A percentile compares a stretch with the other conserved stretches of the same genome.
These are phyloP conservation scores for Trachops cirrhosus DNA, from an alignment of 2,797 vertebrate genomes.

Conservation along the genomic window DNA sequence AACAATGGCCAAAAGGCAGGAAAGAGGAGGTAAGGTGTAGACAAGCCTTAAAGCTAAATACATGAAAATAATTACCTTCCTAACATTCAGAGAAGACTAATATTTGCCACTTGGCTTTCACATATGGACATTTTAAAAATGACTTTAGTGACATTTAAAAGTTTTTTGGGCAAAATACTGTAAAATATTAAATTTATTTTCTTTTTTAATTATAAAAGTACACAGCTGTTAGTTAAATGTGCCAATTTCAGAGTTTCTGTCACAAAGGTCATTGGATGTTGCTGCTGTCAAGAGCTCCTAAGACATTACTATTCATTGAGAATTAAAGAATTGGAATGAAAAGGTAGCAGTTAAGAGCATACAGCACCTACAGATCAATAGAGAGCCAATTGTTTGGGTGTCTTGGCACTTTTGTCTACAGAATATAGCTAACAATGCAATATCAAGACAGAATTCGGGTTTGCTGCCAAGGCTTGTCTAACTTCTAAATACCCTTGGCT, in stretches of 20 bases:
- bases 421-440: background rate
- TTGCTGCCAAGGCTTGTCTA: background rate
- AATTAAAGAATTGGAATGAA: background rate
- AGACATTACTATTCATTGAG: background rate
- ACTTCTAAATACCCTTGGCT: background rate
- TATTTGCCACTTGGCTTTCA: constrained; percentile 24
- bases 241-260: background rate
- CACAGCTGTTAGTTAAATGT: background rate
- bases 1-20: background rate
- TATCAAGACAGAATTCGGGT: background rate
- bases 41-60: background rate
- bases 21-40: background rate
- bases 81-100: background rate
- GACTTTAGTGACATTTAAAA: background rate
- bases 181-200: background rate
- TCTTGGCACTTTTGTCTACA: background rate
- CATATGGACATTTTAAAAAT: background rate
- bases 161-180: background rate
- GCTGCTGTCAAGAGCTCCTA: background rate
- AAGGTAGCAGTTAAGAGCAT: background rate
- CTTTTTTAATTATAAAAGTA: constrained; percentile 12
- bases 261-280: background rate
- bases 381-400: background rate
- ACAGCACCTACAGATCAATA: background rate
- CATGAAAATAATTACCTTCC: background rate